Base-by-base conservation (phyloP, 1,140 invertebrate genomes). In the Idris sp. region DNA sequence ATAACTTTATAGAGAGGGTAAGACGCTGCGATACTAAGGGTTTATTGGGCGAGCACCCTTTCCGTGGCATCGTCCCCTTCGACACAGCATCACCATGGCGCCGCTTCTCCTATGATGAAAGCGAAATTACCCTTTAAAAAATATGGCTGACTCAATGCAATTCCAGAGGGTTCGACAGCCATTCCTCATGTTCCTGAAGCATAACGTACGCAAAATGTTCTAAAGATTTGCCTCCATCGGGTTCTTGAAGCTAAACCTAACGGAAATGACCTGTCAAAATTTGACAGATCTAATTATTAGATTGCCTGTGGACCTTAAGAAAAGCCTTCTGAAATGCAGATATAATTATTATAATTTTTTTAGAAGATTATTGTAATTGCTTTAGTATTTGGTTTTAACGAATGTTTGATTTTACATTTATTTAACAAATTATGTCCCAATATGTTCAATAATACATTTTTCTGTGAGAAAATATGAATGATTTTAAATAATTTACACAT, bases 1-100 rank as follows among this genome's bases (percentile, higher is more conserved):
- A 88, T 86, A 86, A 88, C 84, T 88, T 88, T 76, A 79, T 82
- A 81, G 83, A 79, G 80, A 83, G 85, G 83, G 85, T 85, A 87
- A 87, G 86, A 86, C 82, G 80, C 79, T 80, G 77, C 77, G 76
- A 84, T 81, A 78, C 82, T 76, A 81, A 81, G 84, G 86, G 83
- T 86, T 84, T 86, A 87, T 87, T 86, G 85, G 86, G 83, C 79
- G 79, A 74, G 78, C 78, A 83, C 83, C 85, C 83, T 77, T 81
- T 83, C 46, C 77, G 72, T 71, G 46, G 72, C 78, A 51, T 67
- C 77, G 74, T 79, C 74, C 74, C 77, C 78, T 75, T 81, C 72
- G 65, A 71, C 72, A 68, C 77, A 81, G 79, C 80, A 80, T 82
- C 81, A 69, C 74, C 64, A 68, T 62, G 68, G 67, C 77, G 79